phyloP scores from a whole-genome alignment of 1,140 invertebrate genomes.

The Drosophila obscura region DNA sequence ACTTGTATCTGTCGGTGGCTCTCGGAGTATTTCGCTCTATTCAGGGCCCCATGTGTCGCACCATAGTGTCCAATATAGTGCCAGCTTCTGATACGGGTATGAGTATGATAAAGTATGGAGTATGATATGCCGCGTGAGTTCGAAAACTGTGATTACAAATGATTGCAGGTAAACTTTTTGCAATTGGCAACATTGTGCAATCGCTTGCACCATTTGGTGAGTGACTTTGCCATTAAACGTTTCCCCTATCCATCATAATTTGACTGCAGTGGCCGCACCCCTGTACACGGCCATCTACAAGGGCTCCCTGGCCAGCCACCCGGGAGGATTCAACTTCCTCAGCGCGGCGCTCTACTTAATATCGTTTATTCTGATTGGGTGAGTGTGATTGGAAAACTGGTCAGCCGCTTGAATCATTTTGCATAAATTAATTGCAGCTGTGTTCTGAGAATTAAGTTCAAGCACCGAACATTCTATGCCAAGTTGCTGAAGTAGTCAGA shows the following conservation, averaged over 20 bases:
- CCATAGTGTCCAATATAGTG: conserved; percentile 88
- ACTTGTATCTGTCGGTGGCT: conserved; percentile 86
- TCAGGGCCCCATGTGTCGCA: conserved; percentile 86
- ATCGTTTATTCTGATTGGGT: conserved; percentile 84
- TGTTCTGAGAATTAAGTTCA: conserved; percentile 68
- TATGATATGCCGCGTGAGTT: too few species aligned
- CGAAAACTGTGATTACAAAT: background rate
- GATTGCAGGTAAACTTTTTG: conserved; percentile 86
- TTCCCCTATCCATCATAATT: background rate
- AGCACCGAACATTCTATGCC: conserved; percentile 66
- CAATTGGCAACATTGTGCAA: conserved; percentile 87
- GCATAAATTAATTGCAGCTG: conserved; percentile 48
- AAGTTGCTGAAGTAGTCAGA: conserved; percentile 59
- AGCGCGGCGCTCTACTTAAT: conserved; percentile 83
- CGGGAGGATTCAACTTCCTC: conserved; percentile 86
- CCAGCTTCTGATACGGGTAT: conserved; percentile 87
- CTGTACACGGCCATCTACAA: conserved; percentile 87
- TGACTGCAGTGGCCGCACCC: conserved; percentile 84
- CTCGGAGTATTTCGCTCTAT: conserved; percentile 85
- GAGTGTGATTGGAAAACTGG: conserved; percentile 45
- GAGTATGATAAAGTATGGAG: background rate
- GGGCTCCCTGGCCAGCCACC: conserved; percentile 84
- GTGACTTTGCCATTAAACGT: background rate
- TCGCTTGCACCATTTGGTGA: conserved; percentile 85
- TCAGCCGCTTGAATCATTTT: background rate